Evolutionary conservation across 1,140 invertebrate genomes (phyloP), one percentile per base, ranked within the genome.

Genomic region (Himalopsyche phryganea): DNA sequence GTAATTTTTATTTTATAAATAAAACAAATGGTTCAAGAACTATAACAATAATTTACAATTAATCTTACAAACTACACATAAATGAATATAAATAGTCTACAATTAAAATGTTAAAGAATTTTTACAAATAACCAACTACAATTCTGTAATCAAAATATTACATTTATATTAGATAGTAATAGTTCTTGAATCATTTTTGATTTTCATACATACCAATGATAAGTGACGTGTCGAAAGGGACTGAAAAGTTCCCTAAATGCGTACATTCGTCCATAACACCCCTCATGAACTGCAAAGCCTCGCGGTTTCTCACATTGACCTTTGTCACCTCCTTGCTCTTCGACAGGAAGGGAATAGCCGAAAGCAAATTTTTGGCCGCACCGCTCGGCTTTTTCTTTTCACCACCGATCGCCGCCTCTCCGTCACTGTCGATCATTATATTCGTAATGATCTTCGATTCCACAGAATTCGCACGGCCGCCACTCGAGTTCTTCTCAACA

Each of bases 231-330:
- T 98, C 94, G 17, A 87, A 84, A 0, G 89, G 89, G 4, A 86
- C 74, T 10, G 90, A 88, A 69, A 96, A 99, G 73, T 98, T 96
- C 54, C 85, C 90, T 1, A 99, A 76, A 76, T 98, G 95, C 1
- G 97, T 99, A 71, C 93, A 98, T 75, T 98, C 94, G 69, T 99
- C 96, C 96, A 98, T 98, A 58, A 99, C 87, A 0, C 94, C 94
- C 18, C 90, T 80, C 96, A 99, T 98, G 70, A 98, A 98, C 73
- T 93, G 88, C 7, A 94, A 63, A 1, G 91, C 90, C 69, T 93
- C 89, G 60, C 82, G 80, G 63, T 88, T 84, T 41, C 83, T 76
- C 80, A 80, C 82, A 62, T 82, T 80, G 6, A 79, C 80, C 66
- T 81, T 81, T 11, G 72, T 72, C 58, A 80, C 80, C 45, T 81